phyloP scores from a whole-genome alignment of 2,797 vertebrate species.

The Choloepus didactylus region DNA sequence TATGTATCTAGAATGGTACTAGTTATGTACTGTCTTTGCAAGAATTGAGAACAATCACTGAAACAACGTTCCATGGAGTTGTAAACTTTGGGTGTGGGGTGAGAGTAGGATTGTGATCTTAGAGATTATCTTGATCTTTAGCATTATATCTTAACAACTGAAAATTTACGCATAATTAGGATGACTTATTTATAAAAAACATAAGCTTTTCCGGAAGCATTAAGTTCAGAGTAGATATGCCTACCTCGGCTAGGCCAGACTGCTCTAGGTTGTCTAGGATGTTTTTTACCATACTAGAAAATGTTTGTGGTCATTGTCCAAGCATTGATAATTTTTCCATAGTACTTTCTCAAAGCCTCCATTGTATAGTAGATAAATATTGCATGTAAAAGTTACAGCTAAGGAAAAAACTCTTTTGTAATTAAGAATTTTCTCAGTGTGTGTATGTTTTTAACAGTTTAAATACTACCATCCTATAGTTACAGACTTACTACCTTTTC shows the following conservation, averaged over 20 bases:
- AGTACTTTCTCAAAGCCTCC: not conserved
- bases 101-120: not conserved
- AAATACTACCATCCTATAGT: not conserved
- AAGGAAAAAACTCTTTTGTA: not conserved
- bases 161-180: constrained; percentile 31
- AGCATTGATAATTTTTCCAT: not conserved
- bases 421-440: not conserved
- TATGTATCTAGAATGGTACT: not conserved
- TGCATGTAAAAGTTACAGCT: not conserved
- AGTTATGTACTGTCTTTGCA: not conserved
- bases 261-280: not conserved
- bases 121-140: not conserved
- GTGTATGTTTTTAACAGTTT: not conserved
- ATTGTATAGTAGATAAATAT: not conserved
- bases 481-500: not conserved
- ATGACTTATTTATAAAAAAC: constrained; percentile 13
- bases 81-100: not conserved
- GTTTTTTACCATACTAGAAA: not conserved
- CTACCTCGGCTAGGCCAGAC: not conserved
- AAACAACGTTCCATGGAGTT: not conserved
- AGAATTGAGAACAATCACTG: not conserved
- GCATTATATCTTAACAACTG: not conserved
- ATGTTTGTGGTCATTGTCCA: not conserved
- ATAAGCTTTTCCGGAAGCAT: not conserved
- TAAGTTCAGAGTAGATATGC: not conserved